A percentile compares a stretch with the other conserved stretches of the same genome.
Evolutionary conservation across 2,113 vertebrate species (phyloP).

Genomic region (Cettia cetti): DNA sequence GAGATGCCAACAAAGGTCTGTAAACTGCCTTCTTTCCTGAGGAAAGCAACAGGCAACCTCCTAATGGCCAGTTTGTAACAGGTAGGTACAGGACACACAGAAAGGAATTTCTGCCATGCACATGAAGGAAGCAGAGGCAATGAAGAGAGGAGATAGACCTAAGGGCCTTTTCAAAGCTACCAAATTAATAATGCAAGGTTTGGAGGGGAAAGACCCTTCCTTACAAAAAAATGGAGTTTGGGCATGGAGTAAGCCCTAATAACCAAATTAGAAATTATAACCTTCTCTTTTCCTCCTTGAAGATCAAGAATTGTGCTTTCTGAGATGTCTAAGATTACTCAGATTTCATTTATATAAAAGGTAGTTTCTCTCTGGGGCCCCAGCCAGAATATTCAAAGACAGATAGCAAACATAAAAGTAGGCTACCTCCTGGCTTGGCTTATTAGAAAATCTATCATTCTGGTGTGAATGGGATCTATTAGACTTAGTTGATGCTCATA

Average conservation of each 20-base stretch:
- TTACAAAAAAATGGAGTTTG: not conserved
- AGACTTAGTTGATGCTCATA: not conserved
- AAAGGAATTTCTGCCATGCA: not conserved
- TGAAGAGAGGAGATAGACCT: not conserved
- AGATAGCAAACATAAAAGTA: constrained; percentile 8
- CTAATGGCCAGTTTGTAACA: not conserved
- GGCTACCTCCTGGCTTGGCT: not conserved
- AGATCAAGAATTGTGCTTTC: not conserved
- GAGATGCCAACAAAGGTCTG: not conserved
- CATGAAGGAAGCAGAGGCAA: not conserved
- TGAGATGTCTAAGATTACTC: not conserved
- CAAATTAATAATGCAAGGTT: not conserved
- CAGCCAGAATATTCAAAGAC: not conserved
- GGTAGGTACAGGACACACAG: not conserved
- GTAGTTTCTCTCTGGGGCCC: not conserved
- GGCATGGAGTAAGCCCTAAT: not conserved
- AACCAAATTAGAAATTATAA: not conserved
- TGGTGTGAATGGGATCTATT: not conserved
- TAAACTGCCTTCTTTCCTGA: not conserved
- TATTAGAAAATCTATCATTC: constrained; percentile 35
- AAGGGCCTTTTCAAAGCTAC: not conserved
- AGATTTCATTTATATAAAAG: not conserved
- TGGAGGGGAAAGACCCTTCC: not conserved
- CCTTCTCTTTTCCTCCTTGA: not conserved
- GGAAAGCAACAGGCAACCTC: not conserved